Evolutionary conservation across 2,113 vertebrate species (phyloP).

Genomic region (Emydura subglobosa): DNA sequence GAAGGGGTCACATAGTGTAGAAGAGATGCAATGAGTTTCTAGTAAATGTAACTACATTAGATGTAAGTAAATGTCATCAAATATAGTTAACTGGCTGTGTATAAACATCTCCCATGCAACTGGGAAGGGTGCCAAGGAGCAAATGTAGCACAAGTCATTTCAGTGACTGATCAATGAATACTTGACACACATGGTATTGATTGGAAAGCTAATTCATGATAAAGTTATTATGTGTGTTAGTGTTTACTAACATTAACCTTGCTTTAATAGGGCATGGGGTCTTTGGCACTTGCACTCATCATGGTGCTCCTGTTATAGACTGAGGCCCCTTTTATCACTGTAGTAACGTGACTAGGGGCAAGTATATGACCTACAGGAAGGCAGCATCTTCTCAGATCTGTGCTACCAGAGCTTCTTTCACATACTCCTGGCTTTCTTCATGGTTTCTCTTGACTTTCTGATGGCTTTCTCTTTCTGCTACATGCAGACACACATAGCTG

Average conservation of each 20-base stretch:
- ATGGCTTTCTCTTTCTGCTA: not conserved
- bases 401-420: not conserved
- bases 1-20: fast-evolving
- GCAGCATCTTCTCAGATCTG: not conserved
- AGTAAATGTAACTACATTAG: not conserved
- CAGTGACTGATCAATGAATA: not conserved
- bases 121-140: not conserved
- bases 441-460: not conserved
- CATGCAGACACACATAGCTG: not conserved
- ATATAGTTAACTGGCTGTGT: not conserved
- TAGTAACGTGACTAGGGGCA: not conserved
- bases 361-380: fast-evolving
- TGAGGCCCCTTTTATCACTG: not conserved
- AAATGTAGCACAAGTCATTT: not conserved
- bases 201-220: not conserved
- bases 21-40: not conserved
- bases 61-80: not conserved
- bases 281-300: not conserved
- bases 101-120: not conserved
- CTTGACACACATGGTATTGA: fast-evolving
- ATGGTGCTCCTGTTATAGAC: not conserved
- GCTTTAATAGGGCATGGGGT: not conserved
- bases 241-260: not conserved
- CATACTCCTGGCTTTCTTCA: not conserved
- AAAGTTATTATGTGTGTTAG: not conserved